Conservation (phyloP, 2,797 vertebrate species). For the Myiothlypis coronata region DNA sequence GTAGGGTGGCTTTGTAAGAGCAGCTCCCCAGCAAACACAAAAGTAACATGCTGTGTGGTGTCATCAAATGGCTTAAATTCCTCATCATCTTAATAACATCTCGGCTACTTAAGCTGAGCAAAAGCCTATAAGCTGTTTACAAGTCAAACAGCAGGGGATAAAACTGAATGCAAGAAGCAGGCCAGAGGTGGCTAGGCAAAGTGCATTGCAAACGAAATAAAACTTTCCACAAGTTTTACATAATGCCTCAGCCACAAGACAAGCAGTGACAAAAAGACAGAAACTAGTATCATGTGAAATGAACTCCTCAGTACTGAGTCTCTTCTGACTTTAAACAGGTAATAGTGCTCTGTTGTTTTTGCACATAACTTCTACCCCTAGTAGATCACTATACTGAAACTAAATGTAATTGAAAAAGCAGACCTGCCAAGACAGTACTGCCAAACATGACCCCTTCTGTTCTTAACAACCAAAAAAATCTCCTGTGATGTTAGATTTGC, state of each 20-base stretch:
- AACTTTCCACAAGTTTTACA: not conserved
- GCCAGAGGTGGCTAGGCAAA: not conserved
- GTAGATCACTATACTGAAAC: not conserved
- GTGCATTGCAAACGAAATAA: not conserved
- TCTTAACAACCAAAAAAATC: not conserved
- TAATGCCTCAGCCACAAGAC: not conserved
- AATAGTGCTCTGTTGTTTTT: not conserved
- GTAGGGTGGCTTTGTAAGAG: not conserved
- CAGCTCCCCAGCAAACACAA: not conserved
- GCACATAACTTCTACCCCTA: not conserved
- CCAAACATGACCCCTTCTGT: not conserved
- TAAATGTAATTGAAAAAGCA: not conserved
- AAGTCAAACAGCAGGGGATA: not conserved
- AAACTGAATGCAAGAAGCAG: not conserved
- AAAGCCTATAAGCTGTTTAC: not conserved
- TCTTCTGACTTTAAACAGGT: not conserved
- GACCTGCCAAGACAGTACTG: not conserved
- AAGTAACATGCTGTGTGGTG: not conserved
- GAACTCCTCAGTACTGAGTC: not conserved
- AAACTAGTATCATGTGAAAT: not conserved
- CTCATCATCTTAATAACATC: constrained; percentile 37
- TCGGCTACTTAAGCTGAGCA: not conserved
- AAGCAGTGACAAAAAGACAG: not conserved
- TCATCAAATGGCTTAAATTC: constrained; percentile 46
- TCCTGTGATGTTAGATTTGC: not conserved